phyloP scores from a whole-genome alignment of 2,888 invertebrate species.

The Tubulanus polymorphus region DNA sequence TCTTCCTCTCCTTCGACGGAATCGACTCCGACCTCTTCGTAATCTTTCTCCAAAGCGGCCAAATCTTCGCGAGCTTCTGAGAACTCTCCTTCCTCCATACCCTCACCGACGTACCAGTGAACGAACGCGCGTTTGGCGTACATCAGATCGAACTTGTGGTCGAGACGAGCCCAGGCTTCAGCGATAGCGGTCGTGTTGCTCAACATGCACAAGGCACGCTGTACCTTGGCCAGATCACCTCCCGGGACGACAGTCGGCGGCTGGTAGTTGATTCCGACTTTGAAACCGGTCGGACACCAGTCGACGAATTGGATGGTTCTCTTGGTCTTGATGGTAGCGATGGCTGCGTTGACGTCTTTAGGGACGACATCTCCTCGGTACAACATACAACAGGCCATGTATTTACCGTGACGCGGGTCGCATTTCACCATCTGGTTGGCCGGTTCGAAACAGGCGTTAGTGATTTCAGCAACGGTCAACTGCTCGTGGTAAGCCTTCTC shows the following conservation, averaged over 20 bases:
- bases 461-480: constrained; percentile 44
- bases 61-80: constrained; percentile 37
- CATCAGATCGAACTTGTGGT: constrained; percentile 76
- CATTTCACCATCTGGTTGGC: constrained; percentile 51
- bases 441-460: constrained; percentile 45
- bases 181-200: constrained; percentile 89
- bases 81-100: constrained; percentile 36
- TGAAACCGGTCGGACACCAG: constrained; percentile 48
- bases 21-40: constrained; percentile 25
- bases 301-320: constrained; percentile 49
- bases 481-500: constrained; percentile 94
- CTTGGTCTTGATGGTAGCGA: constrained; percentile 49
- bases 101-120: constrained; percentile 59
- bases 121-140: constrained; percentile 80
- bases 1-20: constrained; percentile 10
- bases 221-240: constrained; percentile 60
- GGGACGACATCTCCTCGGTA: constrained; percentile 52
- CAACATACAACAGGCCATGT: constrained; percentile 56
- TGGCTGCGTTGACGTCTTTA: constrained; percentile 50
- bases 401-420: constrained; percentile 52
- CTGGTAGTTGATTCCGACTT: constrained; percentile 80
- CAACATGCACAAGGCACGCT: constrained; percentile 79
- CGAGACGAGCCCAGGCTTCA: constrained; percentile 77
- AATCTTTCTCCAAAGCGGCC: constrained; percentile 37
- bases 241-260: constrained; percentile 63